Evolutionary conservation across 2,113 vertebrate genomes (phyloP).

Genomic region (Dasyurus viverrinus): DNA sequence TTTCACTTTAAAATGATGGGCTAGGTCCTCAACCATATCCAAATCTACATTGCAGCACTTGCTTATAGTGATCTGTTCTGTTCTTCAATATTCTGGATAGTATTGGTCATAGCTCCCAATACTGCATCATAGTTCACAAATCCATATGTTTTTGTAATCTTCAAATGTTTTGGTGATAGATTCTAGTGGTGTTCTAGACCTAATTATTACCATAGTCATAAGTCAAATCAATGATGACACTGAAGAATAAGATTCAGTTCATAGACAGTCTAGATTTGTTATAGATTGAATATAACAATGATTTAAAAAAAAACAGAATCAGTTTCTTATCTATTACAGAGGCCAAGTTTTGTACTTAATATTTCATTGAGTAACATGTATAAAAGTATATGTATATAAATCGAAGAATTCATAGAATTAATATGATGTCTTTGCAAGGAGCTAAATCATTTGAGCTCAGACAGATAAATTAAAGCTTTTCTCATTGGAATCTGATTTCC

Average conservation of each 20-base stretch:
- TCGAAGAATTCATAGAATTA: background rate
- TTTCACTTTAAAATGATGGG: background rate
- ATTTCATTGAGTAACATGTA: background rate
- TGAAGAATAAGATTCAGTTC: background rate
- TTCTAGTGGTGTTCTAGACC: background rate
- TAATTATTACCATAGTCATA: background rate
- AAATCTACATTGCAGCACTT: background rate
- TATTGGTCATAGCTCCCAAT: background rate
- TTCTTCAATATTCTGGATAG: background rate
- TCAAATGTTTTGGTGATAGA: background rate
- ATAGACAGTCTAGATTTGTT: background rate
- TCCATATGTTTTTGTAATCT: background rate
- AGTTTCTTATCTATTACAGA: background rate
- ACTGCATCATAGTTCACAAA: background rate
- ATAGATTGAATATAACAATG: background rate
- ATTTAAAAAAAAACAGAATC: background rate
- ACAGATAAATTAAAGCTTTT: conserved; percentile 6
- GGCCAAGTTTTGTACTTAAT: background rate
- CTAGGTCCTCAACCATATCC: background rate
- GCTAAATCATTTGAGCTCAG: background rate
- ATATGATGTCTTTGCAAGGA: background rate
- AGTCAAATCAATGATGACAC: background rate
- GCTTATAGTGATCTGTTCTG: background rate
- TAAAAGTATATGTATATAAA: background rate
- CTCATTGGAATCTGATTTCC: conserved; percentile 14